Conservation (phyloP, 2,113 vertebrate genomes). For the Chaenocephalus aceratus region DNA sequence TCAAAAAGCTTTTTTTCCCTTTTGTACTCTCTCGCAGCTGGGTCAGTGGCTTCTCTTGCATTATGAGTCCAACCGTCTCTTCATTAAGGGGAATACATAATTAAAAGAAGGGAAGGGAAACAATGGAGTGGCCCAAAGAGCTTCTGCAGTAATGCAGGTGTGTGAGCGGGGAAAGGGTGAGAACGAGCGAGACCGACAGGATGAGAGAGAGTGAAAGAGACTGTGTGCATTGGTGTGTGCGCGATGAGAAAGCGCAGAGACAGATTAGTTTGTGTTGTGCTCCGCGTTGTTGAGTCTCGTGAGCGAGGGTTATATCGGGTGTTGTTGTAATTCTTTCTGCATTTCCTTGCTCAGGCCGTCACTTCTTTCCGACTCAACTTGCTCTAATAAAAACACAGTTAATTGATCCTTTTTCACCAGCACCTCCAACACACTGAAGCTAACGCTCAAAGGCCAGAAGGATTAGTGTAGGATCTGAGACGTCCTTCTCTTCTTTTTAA, state of each 20-base stretch:
- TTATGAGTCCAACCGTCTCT: constrained; percentile 38
- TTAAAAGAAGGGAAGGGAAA: constrained; percentile 31
- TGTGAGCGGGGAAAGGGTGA: constrained; percentile 11
- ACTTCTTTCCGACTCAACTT: constrained; percentile 36
- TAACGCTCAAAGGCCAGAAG: background rate
- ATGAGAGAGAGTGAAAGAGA: constrained; percentile 13
- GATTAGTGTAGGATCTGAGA: background rate
- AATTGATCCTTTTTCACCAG: constrained; percentile 32
- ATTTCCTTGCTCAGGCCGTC: constrained; percentile 33
- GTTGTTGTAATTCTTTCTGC: constrained; percentile 43
- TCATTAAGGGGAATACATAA: constrained; percentile 50
- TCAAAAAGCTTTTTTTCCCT: constrained; percentile 10
- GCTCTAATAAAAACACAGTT: constrained; percentile 46
- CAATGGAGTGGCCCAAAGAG: constrained; percentile 53
- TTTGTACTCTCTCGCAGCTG: constrained; percentile 24
- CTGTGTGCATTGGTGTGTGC: constrained; percentile 40
- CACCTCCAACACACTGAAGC: background rate
- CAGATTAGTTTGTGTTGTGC: constrained; percentile 21
- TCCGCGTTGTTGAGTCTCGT: constrained; percentile 6
- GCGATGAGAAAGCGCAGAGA: constrained; percentile 5
- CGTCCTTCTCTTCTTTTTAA: background rate
- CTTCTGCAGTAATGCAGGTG: constrained; percentile 48
- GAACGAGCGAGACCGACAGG: background rate
- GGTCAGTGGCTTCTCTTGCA: constrained; percentile 57
- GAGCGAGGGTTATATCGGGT: constrained; percentile 48